Percentiles rank a stretch among this genome's conserved stretches.
phyloP scores from a whole-genome alignment of 2,797 vertebrate species.

The Hyperoplus immaculatus region DNA sequence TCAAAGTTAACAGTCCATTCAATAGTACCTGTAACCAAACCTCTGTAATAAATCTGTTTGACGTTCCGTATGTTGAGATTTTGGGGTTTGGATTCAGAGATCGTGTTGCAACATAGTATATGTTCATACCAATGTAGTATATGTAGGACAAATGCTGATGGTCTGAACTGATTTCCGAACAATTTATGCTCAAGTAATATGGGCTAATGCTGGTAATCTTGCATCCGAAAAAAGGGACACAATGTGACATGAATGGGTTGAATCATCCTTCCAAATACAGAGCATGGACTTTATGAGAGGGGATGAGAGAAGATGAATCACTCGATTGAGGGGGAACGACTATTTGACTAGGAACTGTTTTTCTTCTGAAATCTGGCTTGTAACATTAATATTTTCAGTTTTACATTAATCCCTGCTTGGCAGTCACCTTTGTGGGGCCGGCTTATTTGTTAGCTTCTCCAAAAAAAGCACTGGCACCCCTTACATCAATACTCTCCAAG shows the following conservation, averaged over 20 bases:
- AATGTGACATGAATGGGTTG: conserved; percentile 28
- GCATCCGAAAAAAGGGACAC: conserved; percentile 8
- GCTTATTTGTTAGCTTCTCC: conserved; percentile 68
- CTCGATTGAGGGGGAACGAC: conserved; percentile 24
- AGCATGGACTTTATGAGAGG: conserved; percentile 29
- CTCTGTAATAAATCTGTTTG: background rate
- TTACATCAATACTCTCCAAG: conserved; percentile 67
- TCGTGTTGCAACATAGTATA: background rate
- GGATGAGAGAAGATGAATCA: conserved; percentile 55
- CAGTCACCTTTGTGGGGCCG: conserved; percentile 66
- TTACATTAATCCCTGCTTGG: conserved; percentile 69
- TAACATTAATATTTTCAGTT: conserved; percentile 62
- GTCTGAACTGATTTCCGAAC: background rate
- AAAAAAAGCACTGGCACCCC: conserved; percentile 66
- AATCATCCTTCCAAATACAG: conserved; percentile 43
- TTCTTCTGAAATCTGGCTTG: conserved; percentile 48
- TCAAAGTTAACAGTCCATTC: too few relatives aligned
- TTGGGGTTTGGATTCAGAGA: background rate
- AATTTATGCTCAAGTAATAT: conserved; percentile 15
- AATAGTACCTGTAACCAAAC: background rate
- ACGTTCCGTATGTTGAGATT: background rate
- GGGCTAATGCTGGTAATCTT: conserved; percentile 4
- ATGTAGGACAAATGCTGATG: background rate
- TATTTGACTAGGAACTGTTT: conserved; percentile 47
- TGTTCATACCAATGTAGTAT: background rate